A percentile compares a stretch with the other conserved stretches of the same genome.
Conservation (phyloP, 2,888 invertebrate genomes). For the Heliconius cydno region DNA sequence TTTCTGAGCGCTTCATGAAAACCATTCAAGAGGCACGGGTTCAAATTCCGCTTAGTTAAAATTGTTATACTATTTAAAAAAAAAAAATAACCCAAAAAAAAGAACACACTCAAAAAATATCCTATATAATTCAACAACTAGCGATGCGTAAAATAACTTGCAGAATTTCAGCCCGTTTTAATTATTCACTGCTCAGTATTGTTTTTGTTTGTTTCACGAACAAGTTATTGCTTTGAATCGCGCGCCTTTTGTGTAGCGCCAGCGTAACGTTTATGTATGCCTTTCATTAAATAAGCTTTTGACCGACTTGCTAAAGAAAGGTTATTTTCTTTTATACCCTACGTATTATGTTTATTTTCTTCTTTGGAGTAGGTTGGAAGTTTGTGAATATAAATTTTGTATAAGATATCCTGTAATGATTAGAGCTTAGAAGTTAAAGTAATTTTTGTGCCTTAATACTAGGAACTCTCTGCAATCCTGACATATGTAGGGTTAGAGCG, state of each 20-base stretch:
- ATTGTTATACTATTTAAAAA: too few relatives aligned
- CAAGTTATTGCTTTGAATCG: conserved; percentile 23
- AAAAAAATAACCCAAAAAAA: background rate
- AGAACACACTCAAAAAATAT: conserved; percentile 13
- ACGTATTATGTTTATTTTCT: background rate
- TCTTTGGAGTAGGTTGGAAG: background rate
- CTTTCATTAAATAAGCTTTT: conserved; percentile 23
- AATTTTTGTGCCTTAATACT: too few relatives aligned
- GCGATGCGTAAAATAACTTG: conserved; percentile 37
- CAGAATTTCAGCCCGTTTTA: conserved; percentile 37
- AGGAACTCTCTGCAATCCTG: too few relatives aligned
- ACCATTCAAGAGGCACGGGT: too few relatives aligned
- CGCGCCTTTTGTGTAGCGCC: conserved; percentile 15
- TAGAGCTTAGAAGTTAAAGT: too few relatives aligned
- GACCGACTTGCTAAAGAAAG: conserved; percentile 6
- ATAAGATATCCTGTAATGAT: background rate
- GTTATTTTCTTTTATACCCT: background rate
- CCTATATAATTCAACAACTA: conserved; percentile 31
- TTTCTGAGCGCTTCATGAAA: too few relatives aligned
- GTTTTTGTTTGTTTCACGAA: conserved; percentile 39
- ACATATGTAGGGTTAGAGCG: too few relatives aligned
- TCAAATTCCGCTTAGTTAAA: too few relatives aligned
- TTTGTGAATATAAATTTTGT: background rate
- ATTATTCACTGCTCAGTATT: conserved; percentile 42
- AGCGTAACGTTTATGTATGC: conserved; percentile 6